Evolutionary conservation across 2,888 invertebrate genomes (phyloP), one percentile per base, ranked within the genome.

Genomic region (Drymonia ruficornis): DNA sequence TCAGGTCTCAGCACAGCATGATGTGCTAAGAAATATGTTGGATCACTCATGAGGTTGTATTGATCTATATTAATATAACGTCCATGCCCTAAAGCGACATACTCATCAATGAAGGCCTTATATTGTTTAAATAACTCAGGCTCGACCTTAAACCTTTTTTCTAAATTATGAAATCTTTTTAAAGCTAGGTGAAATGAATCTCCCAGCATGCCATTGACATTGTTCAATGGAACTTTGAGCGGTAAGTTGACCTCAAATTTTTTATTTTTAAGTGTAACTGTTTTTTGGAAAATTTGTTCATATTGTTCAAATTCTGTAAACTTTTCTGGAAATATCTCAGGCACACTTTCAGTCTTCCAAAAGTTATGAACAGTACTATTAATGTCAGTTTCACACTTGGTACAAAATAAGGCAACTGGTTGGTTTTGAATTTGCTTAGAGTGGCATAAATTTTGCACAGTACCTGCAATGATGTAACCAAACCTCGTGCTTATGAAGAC

Each of bases 11-110:
- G 15, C 1, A 49, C 49, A 5, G 49, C 40, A 28, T 42, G 49
- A 4, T 42, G 49, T 2, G 49, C 40, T 29, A 49, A 28, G 16
- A 40, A 49, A 29, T 49, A 40, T 9, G 18, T 16, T 2, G 49
- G 49, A 12, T 28, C 40, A 19, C 19, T 49, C 3, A 4, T 40
- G 23, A 40, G 19, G 9, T 45, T 43, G 15, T 43, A 43, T 43
- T 43, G n/a, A 12, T 19, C n/a, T 28, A 45, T 45, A 12, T 45
- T 19, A n/a, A 45, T 28, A 6, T 45, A 43, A n/a, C 19, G 28
- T 8, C 23, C 44, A 45, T 45, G 44, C 19, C 28, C 44, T 23
- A 45, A 9, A 1, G 19, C 23, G 2, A 45, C 8, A 7, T n/a
- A n/a, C 12, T 45, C 23, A 28, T 45, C 11, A 28, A 45, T 45